Conservation (phyloP, 2,113 vertebrate genomes). For the Telmatochromis sp. region DNA sequence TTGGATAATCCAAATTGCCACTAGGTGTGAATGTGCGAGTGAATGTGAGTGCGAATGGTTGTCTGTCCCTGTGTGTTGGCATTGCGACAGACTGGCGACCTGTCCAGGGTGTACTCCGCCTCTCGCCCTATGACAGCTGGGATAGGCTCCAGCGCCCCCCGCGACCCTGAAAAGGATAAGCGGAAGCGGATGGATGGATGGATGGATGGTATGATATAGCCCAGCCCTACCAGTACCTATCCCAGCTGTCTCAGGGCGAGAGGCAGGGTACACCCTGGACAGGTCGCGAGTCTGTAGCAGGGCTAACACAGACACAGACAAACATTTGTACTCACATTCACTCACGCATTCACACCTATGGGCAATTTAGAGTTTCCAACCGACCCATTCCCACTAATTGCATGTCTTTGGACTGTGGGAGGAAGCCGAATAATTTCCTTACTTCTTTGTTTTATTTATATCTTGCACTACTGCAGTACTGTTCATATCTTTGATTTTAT, state of each 20-base stretch:
- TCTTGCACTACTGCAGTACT: neutral
- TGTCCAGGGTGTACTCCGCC: no score
- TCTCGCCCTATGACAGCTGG: no score
- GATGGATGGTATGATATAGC: neutral
- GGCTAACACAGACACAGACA: neutral
- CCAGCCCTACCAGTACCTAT: neutral
- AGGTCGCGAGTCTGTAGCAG: neutral
- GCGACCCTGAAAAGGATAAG: no score
- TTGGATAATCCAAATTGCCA: no score
- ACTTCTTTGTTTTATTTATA: neutral
- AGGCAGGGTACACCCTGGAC: neutral
- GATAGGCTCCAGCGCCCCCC: no score
- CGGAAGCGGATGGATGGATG: no score
- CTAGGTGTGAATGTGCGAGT: no score
- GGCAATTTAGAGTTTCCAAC: neutral
- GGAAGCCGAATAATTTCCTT: neutral
- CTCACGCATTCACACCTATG: neutral
- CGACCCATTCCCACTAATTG: accelerated
- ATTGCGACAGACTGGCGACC: no score
- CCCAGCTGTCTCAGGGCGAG: neutral
- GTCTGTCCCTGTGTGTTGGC: no score
- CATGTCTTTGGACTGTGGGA: neutral
- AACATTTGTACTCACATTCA: neutral
- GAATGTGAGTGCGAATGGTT: no score
- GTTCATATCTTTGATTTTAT: accelerated